Percentiles rank a stretch among this genome's conserved stretches.
Conservation (phyloP, 2,888 invertebrate genomes). For the Thymelicus lineola region DNA sequence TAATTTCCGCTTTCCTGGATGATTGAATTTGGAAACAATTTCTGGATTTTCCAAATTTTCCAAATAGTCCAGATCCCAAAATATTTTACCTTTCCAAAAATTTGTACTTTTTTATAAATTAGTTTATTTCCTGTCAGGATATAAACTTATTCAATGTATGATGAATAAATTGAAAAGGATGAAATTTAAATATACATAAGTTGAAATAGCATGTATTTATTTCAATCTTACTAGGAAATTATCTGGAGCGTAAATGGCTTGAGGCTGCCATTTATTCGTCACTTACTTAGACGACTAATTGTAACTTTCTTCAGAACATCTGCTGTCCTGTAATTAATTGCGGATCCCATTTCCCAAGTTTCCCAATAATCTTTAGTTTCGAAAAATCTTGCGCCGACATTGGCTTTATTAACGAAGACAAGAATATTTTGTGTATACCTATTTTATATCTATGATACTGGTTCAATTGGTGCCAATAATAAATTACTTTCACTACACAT, state of each 20-base stretch:
- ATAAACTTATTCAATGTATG: no score
- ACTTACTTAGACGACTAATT: constrained; percentile 55
- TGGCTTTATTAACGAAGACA: constrained; percentile 8
- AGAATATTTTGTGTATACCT: background rate
- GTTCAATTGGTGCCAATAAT: no score
- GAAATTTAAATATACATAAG: background rate
- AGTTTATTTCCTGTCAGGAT: no score
- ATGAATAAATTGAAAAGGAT: no score
- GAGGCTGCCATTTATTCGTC: constrained; percentile 25
- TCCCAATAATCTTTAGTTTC: constrained; percentile 35
- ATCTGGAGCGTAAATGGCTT: constrained; percentile 13
- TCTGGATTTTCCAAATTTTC: no score
- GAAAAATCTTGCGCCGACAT: constrained; percentile 25
- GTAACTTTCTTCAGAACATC: constrained; percentile 70
- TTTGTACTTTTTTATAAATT: no score
- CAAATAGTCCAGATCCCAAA: no score
- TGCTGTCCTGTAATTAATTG: constrained; percentile 77
- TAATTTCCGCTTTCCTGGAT: no score
- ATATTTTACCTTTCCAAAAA: no score
- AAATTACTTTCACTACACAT: no score
- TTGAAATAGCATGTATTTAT: background rate
- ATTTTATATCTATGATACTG: no score
- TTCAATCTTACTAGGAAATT: constrained; percentile 13
- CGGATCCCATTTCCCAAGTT: constrained; percentile 54
- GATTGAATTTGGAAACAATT: no score